Percentiles rank a stretch among this genome's conserved stretches.
Evolutionary conservation across 1,140 invertebrate genomes (phyloP).

Genomic region (Diorhabda elongata): DNA sequence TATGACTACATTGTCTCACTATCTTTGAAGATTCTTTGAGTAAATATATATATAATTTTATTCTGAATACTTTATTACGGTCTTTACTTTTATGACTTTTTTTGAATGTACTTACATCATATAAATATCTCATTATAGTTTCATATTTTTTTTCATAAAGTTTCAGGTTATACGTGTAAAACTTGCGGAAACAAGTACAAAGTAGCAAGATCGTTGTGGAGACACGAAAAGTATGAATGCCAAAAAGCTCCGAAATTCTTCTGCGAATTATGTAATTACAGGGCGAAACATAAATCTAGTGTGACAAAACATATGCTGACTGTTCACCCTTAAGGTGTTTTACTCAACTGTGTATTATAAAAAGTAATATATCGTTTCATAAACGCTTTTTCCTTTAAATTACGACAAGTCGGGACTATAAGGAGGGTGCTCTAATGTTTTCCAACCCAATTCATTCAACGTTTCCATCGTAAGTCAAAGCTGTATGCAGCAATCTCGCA

Average conservation of each 20-base stretch:
- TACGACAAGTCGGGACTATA: too few species aligned
- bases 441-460: too few species aligned
- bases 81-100: not conserved
- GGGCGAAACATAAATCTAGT: conserved; percentile 14
- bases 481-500: too few species aligned
- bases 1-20: too few species aligned
- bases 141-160: too few species aligned
- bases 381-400: too few species aligned
- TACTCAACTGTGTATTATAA: not conserved
- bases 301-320: conserved; percentile 6
- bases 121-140: not conserved
- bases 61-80: not conserved
- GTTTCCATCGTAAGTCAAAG: too few species aligned
- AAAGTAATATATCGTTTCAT: not conserved
- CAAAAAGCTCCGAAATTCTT: conserved; percentile 50
- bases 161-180: conserved; percentile 23
- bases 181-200: conserved; percentile 25
- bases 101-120: not conserved
- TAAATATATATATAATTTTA: not conserved
- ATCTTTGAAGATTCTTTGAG: too few species aligned
- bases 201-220: conserved; percentile 18
- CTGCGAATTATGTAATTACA: conserved; percentile 32
- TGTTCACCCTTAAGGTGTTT: not conserved
- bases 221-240: conserved; percentile 51
- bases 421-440: too few species aligned